These are phyloP conservation scores for Muntiacus muntjak DNA, from an alignment of 2,113 vertebrate species.

Conservation along the genomic window DNA sequence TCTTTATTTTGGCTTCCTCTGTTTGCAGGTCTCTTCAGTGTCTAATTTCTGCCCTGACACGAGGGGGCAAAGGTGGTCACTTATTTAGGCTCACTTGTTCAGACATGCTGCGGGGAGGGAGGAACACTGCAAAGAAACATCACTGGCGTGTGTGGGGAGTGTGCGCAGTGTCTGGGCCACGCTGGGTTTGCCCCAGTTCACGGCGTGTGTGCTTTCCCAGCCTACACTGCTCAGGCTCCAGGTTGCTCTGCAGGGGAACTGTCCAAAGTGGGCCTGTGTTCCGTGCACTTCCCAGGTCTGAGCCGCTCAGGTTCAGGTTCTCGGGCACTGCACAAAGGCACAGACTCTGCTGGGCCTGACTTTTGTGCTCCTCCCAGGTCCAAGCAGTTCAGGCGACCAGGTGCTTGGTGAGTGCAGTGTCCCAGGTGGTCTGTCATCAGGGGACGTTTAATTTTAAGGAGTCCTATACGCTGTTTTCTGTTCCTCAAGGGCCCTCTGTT, in stretches of 20 bases:
- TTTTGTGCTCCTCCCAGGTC: neutral
- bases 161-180: neutral
- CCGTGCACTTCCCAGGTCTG: neutral
- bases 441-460: neutral
- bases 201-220: accelerated
- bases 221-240: neutral
- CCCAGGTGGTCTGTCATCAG: neutral
- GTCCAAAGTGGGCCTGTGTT: neutral
- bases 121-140: neutral
- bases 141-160: neutral
- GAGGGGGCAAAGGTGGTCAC: neutral
- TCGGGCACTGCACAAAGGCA: neutral
- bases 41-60: neutral
- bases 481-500: neutral
- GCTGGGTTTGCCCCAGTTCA: neutral
- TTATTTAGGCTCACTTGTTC: neutral
- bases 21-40: neutral
- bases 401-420: neutral
- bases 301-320: neutral
- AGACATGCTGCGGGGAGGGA: neutral
- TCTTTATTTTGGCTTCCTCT: neutral
- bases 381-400: neutral
- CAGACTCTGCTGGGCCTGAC: accelerated
- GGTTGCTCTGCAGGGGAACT: neutral
- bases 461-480: neutral